Evolutionary conservation across 2,113 vertebrate species (phyloP).

Genomic region (Mus spicilegus): DNA sequence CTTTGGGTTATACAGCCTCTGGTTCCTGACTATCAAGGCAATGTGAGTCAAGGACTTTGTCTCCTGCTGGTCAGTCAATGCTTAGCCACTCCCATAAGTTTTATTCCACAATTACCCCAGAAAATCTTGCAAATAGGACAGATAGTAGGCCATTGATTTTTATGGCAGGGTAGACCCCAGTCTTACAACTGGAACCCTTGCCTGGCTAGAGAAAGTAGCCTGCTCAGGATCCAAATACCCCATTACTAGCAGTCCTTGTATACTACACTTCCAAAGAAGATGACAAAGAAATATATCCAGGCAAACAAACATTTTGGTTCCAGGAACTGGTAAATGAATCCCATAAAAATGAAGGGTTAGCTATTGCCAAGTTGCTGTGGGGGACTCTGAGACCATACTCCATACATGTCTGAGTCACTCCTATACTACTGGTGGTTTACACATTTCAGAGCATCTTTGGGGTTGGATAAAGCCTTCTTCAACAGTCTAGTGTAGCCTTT

Average conservation of each 20-base stretch:
- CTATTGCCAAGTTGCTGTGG: slow-evolving; percentile 95
- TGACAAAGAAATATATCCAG: slow-evolving; percentile 91
- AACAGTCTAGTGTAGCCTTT: not conserved
- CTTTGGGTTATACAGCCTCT: not conserved
- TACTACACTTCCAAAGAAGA: slow-evolving; percentile 89
- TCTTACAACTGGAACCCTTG: not conserved
- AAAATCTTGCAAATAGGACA: not conserved
- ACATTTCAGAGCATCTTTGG: not conserved
- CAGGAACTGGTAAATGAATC: slow-evolving; percentile 91
- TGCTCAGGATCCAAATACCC: not conserved
- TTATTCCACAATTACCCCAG: not conserved
- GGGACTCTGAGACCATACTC: slow-evolving; percentile 88
- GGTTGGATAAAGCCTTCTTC: not conserved
- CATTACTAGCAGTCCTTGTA: slow-evolving; percentile 83
- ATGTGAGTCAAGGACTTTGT: not conserved
- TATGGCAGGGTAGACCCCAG: not conserved
- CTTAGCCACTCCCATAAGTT: not conserved
- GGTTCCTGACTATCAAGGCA: not conserved
- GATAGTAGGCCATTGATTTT: not conserved
- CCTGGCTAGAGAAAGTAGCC: not conserved
- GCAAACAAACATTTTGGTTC: slow-evolving; percentile 85
- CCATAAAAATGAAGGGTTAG: slow-evolving; percentile 95
- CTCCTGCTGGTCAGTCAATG: not conserved
- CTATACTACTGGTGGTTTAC: not conserved
- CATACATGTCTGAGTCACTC: not conserved